phyloP scores from a whole-genome alignment of 2,797 vertebrate species.

The Momotus momota region DNA sequence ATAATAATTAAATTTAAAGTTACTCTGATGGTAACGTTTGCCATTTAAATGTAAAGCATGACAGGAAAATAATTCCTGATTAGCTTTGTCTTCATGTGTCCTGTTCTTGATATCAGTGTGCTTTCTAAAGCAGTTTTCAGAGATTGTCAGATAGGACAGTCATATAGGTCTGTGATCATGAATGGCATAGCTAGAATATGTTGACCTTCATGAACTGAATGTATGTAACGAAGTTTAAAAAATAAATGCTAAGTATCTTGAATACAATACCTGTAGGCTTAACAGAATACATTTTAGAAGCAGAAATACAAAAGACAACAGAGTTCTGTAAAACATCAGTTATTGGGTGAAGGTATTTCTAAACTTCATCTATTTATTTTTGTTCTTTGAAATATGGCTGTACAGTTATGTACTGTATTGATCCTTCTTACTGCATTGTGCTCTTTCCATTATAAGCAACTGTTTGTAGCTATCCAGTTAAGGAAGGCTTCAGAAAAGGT shows the following conservation, averaged over 20 bases:
- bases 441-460: background rate
- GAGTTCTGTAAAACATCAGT: background rate
- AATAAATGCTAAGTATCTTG: background rate
- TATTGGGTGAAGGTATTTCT: background rate
- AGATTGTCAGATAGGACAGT: background rate
- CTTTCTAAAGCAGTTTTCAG: background rate
- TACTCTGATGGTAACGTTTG: background rate
- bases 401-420: background rate
- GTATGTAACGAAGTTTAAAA: background rate
- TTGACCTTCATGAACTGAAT: background rate
- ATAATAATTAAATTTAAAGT: background rate
- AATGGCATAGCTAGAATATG: background rate
- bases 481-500: background rate
- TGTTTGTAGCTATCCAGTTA: background rate
- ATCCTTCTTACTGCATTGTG: background rate
- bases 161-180: background rate
- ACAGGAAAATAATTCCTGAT: background rate
- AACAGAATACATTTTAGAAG: background rate
- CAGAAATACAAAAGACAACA: background rate
- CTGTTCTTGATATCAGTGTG: background rate
- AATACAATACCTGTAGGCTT: background rate
- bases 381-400: background rate
- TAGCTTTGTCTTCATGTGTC: background rate
- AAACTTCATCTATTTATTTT: constrained; percentile 8
- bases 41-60: background rate